phyloP scores from a whole-genome alignment of 2,888 invertebrate genomes.

The Pandemis heparana region DNA sequence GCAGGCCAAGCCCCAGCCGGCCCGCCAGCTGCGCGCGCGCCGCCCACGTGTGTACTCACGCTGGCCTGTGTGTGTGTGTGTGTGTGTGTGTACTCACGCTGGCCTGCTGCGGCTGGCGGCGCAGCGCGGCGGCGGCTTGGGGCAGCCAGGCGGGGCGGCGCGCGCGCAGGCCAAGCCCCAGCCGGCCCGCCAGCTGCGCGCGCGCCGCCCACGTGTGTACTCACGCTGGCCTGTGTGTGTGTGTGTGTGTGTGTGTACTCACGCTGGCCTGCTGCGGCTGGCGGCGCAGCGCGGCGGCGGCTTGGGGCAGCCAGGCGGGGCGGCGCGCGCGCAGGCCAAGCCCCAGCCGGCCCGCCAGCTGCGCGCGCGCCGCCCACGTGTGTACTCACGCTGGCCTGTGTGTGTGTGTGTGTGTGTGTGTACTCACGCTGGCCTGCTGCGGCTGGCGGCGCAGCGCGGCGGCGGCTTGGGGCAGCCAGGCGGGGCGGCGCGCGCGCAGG shows the following conservation, averaged over 20 bases:
- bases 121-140: conserved; percentile 53
- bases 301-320: conserved; percentile 50
- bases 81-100: too few species aligned
- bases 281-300: conserved; percentile 52
- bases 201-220: too few species aligned
- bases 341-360: conserved; percentile 55
- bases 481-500: not conserved
- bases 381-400: too few species aligned
- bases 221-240: too few species aligned
- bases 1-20: too few species aligned
- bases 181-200: conserved; percentile 54
- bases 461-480: not conserved
- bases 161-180: conserved; percentile 53
- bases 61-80: too few species aligned
- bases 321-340: conserved; percentile 43
- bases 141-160: conserved; percentile 49
- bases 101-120: conserved; percentile 58
- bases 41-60: conserved; percentile 53
- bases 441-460: not conserved
- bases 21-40: too few species aligned
- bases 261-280: too few species aligned
- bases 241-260: too few species aligned
- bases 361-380: too few species aligned
- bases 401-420: too few species aligned
- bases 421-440: not conserved